These are phyloP conservation scores for Cistogaster globosa DNA, from an alignment of 2,888 invertebrate species.

Conservation along the genomic window DNA sequence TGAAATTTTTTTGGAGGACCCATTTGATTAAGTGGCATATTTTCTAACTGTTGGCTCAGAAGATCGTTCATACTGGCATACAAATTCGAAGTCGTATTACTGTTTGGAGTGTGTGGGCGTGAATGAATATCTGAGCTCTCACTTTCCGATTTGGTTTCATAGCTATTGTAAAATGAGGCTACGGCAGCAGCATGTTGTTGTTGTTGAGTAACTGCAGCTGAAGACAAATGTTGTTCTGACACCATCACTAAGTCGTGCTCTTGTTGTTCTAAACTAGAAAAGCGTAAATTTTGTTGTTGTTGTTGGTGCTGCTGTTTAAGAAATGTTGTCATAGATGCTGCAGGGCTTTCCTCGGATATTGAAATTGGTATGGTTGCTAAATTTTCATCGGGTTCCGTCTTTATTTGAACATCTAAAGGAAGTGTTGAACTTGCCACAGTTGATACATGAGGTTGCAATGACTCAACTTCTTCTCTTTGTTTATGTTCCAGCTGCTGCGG, in stretches of 20 bases:
- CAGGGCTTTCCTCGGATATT: constrained; percentile 21
- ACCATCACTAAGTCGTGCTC: constrained; percentile 45
- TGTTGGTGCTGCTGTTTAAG: constrained; percentile 70
- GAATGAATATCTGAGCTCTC: constrained; percentile 83
- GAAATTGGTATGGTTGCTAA: constrained; percentile 14
- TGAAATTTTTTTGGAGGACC: constrained; percentile 83
- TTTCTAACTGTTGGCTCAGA: constrained; percentile 81
- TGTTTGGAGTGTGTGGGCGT: constrained; percentile 82
- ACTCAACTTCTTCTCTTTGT: constrained; percentile 44
- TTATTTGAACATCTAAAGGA: constrained; percentile 76
- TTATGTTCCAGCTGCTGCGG: constrained; percentile 61
- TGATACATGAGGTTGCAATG: constrained; percentile 48
- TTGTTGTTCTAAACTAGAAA: constrained; percentile 39
- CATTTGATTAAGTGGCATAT: constrained; percentile 80
- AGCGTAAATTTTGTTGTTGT: constrained; percentile 58
- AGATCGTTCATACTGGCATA: constrained; percentile 81
- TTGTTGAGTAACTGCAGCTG: constrained; percentile 72
- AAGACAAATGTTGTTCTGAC: constrained; percentile 77
- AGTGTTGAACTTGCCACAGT: constrained; percentile 61
- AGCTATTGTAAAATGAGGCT: constrained; percentile 83
- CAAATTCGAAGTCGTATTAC: constrained; percentile 74
- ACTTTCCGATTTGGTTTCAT: constrained; percentile 83
- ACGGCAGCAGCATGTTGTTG: constrained; percentile 83
- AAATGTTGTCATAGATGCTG: constrained; percentile 69
- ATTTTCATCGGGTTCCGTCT: constrained; percentile 76